phyloP scores from a whole-genome alignment of 2,888 invertebrate species.

The Lithophane socia region DNA sequence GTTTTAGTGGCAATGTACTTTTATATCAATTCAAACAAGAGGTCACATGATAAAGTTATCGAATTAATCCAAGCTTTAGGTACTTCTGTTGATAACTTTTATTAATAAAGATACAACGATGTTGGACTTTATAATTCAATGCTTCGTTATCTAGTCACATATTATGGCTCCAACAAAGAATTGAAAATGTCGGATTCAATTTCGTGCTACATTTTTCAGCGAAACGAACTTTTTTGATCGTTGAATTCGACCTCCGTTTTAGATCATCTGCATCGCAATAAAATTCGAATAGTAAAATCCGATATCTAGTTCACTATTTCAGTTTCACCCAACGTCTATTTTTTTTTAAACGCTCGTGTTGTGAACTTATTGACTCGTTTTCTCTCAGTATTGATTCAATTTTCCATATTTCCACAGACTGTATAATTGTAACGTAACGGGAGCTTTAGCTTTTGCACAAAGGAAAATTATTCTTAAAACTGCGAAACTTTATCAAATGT shows the following conservation, averaged over 20 bases:
- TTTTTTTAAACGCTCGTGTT: not conserved
- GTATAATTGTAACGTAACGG: not conserved
- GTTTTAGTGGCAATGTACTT: slow-evolving; percentile 15
- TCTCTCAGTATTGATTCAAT: slow-evolving; percentile 5
- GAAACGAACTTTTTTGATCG: slow-evolving; percentile 23
- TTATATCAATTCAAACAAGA: not conserved
- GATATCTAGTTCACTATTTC: slow-evolving; percentile 38
- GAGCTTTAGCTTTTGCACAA: slow-evolving; percentile 3
- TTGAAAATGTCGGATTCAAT: slow-evolving; percentile 21
- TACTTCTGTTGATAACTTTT: slow-evolving; percentile 7
- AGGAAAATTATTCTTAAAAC: slow-evolving; percentile 1
- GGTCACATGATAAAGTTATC: slow-evolving; percentile 31
- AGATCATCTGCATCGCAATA: slow-evolving; percentile 25
- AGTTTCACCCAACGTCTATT: slow-evolving; percentile 9
- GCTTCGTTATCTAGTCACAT: slow-evolving; percentile 5
- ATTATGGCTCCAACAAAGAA: slow-evolving; percentile 24
- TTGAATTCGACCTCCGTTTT: slow-evolving; percentile 27
- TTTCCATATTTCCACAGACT: slow-evolving; percentile 2
- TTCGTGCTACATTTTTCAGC: slow-evolving; percentile 36
- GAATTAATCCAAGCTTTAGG: slow-evolving; percentile 8
- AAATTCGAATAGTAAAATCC: slow-evolving; percentile 21
- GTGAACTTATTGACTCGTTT: not conserved
- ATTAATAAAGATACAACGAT: slow-evolving; percentile 1
- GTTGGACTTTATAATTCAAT: slow-evolving; percentile 17
- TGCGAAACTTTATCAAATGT: slow-evolving; percentile 19